Base-by-base conservation (phyloP, 1,140 invertebrate genomes). In the Drosophila gunungcola region DNA sequence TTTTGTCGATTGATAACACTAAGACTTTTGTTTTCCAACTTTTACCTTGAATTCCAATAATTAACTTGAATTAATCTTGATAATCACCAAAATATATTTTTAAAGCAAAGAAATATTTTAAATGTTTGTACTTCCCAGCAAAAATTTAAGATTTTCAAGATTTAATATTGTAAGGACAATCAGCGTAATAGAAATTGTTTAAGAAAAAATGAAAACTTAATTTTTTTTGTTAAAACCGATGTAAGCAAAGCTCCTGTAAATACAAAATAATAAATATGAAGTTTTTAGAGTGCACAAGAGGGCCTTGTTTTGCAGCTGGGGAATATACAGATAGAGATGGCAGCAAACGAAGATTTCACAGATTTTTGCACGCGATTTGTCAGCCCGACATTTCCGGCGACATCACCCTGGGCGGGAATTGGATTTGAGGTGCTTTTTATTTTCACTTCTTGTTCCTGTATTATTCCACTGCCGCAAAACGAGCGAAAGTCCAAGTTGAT, bases 291-390 rank as follows among this genome's bases (percentile, higher is more conserved):
- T 68, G 69, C 36, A 45, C 16, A 1, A 36, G 27, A 68, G 51
- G 68, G 74, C 45, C 52, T 21, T 21, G 36, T 36, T 34, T 45
- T 16, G 21, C 6, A 45, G 6, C 38, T 48, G 16, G 3, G 63
- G 34, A 51, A 62, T 29, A 60, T 36, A 38, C 42, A 57, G 52
- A 57, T 54, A 78, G 32, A 72, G 49, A 57, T 45, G 63, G 38
- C 41, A 67, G 29, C 64, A 65, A 56, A 51, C 41, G 55, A 68
- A 86, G 83, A 91, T 85, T 72, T 80, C 53, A 61, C 84, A 89
- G 78, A 91, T 91, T 91, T 91, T 82, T 85, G 78, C 78, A 74
- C 73, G 83, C 83, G 84, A 88, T 91, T 91, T 91, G 84, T 91
- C 89, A 91, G 86, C 58, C 73, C 88, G 89, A 91, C 88, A 89